Evolutionary conservation across 1,140 invertebrate genomes (phyloP), one percentile per base, ranked within the genome.

Genomic region (Leptoteleia sp.): DNA sequence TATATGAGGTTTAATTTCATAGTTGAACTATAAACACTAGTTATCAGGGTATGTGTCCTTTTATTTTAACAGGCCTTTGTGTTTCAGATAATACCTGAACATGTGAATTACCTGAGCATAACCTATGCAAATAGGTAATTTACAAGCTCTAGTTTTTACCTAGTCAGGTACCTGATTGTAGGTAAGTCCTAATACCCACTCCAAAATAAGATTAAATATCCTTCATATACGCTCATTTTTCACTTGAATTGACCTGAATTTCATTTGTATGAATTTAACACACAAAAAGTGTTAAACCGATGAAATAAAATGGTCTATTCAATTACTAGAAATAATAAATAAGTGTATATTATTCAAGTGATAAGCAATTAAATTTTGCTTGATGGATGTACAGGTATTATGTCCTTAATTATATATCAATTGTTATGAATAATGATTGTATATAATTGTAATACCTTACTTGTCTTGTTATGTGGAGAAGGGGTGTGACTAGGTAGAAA

Each of bases 81-180:
- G 54, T 70, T 70, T 59, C 54, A 70, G 54, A 70, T 70, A 48
- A 59, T 7, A 40, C 40, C 65, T 33, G 54, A 70, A 55, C 37
- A 48, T 38, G 37, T 9, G 54, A 71, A 61, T 71, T 52, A 61
- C 55, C 55, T 57, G 45, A 13, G 37, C 19, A 61, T 59, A 45
- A 52, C 31, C 67, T 52, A 61, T 59, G 67, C 8, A 8, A 61
- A 61, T 48, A 61, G 55, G 67, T 71, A 71, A 71, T 61, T 61
- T 43, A 52, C 67, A 71, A 61, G 47, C 67, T 68, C 52, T 71
- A 71, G 67, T 71, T 71, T 71, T 71, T 71, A 71, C 67, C 55
- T 71, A 71, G 55, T 71, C 65, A 70, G 54, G 54, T 70, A 70
- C 42, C 43, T 7, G 35, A 52, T 35, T 19, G 50, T 57, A 70